Conservation (phyloP, 1,140 invertebrate species). For the Micrasema longulum region DNA sequence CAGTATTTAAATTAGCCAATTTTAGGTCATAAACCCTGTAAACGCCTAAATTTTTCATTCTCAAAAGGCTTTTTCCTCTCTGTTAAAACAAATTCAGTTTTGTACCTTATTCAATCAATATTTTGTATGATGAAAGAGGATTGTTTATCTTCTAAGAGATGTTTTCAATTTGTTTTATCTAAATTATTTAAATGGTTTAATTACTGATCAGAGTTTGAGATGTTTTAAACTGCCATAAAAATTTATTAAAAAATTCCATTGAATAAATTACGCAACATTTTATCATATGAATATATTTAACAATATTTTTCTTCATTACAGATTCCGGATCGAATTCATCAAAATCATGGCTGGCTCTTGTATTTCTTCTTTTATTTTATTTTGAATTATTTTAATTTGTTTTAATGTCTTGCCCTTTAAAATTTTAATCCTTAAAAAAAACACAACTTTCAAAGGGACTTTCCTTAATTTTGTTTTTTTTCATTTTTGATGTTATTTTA, state of each 20-base stretch:
- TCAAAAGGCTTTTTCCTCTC: too few species aligned
- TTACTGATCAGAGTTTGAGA: background rate
- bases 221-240: background rate
- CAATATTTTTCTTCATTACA: background rate
- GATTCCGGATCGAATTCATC: background rate
- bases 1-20: too few species aligned
- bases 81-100: too few species aligned
- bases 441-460: background rate
- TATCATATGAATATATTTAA: background rate
- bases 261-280: background rate
- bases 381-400: background rate
- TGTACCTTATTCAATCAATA: too few species aligned
- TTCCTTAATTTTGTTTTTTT: background rate
- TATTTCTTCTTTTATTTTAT: slow-evolving; percentile 7
- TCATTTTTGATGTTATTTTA: background rate
- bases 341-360: background rate
- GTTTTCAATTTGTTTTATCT: background rate
- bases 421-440: background rate
- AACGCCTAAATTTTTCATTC: too few species aligned
- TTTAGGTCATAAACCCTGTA: too few species aligned
- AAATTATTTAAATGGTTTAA: background rate
- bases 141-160: too few species aligned
- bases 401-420: too few species aligned
- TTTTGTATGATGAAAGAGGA: too few species aligned
- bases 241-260: background rate